These are phyloP conservation scores for Branchellion lobata DNA, from an alignment of 2,888 invertebrate species.

Conservation along the genomic window DNA sequence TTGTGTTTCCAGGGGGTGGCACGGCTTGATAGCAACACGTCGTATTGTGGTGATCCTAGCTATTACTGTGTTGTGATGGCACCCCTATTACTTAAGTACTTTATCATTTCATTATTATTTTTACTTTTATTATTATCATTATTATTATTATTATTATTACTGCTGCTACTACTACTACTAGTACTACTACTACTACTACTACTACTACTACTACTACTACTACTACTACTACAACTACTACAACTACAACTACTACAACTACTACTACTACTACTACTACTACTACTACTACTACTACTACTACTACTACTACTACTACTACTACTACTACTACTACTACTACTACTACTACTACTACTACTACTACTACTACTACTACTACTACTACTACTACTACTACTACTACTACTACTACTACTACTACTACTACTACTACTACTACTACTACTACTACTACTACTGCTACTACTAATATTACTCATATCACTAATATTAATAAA, in stretches of 20 bases:
- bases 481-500: background rate
- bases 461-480: constrained; percentile 40
- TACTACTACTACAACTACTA: constrained; percentile 41
- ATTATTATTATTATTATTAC: too few relatives aligned
- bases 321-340: constrained; percentile 31
- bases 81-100: too few relatives aligned
- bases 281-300: constrained; percentile 34
- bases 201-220: constrained; percentile 41
- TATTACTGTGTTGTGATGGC: too few relatives aligned
- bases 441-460: constrained; percentile 44
- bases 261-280: constrained; percentile 39
- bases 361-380: constrained; percentile 44
- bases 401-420: constrained; percentile 42
- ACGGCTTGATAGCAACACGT: too few relatives aligned
- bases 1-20: too few relatives aligned
- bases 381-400: constrained; percentile 42
- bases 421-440: constrained; percentile 43
- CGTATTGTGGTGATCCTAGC: too few relatives aligned
- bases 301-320: constrained; percentile 1
- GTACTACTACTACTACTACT: constrained; percentile 41
- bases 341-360: constrained; percentile 44
- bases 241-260: constrained; percentile 41
- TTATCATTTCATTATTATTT: too few relatives aligned
- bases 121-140: too few relatives aligned
- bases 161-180: constrained; percentile 36